These are phyloP conservation scores for Heteromormyrus szaboi DNA, from an alignment of 2,797 vertebrate species.

Conservation along the genomic window DNA sequence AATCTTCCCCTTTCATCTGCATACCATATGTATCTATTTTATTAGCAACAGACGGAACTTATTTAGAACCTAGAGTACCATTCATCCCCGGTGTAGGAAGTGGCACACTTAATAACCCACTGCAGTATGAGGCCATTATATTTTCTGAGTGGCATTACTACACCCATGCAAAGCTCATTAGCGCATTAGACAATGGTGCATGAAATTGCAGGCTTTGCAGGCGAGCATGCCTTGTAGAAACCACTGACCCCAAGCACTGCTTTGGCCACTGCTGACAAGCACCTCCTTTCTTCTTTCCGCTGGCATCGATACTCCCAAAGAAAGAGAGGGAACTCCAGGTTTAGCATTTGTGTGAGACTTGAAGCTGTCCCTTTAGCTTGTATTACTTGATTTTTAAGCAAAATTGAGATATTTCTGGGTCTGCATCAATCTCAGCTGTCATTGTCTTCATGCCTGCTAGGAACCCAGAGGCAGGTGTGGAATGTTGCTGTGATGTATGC, in stretches of 20 bases:
- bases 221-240: not conserved
- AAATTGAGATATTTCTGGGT: not conserved
- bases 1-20: not conserved
- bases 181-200: not conserved
- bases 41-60: not conserved
- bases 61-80: not conserved
- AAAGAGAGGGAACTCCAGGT: not conserved
- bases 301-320: not conserved
- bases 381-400: not conserved
- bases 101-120: not conserved
- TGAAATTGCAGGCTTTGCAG: not conserved
- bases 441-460: not conserved
- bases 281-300: not conserved
- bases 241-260: not conserved
- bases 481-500: not conserved
- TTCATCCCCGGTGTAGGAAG: not conserved
- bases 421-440: not conserved
- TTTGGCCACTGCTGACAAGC: not conserved
- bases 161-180: not conserved
- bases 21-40: not conserved
- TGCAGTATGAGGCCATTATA: not conserved
- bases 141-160: not conserved
- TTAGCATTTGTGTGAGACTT: not conserved
- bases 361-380: not conserved
- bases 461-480: not conserved